A percentile compares a stretch with the other conserved stretches of the same genome.
phyloP scores from a whole-genome alignment of 2,113 vertebrate genomes.

The Rousettus leschenaultii region DNA sequence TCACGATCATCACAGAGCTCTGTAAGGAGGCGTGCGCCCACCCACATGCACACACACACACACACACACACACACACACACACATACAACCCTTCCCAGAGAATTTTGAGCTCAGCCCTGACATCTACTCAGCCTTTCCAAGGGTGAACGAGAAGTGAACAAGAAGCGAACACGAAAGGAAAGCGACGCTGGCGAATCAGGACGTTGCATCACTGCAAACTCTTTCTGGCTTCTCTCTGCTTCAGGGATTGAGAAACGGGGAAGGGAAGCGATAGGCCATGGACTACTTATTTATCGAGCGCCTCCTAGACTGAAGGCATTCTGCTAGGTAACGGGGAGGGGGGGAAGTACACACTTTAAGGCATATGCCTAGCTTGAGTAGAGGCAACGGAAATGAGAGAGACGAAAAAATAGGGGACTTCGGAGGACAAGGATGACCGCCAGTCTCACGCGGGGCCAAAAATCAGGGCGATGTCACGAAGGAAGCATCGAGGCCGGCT shows the following conservation, averaged over 20 bases:
- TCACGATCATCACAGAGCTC: background rate
- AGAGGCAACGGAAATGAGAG: background rate
- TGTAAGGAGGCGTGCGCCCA: background rate
- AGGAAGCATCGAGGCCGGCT: background rate
- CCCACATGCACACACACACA: fast-evolving
- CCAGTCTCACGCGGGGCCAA: background rate
- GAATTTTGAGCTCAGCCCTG: background rate
- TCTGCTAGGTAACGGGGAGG: background rate
- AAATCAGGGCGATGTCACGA: background rate
- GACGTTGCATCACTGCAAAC: background rate
- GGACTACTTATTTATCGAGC: background rate
- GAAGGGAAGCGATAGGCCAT: background rate
- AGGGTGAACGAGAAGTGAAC: background rate
- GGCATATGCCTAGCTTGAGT: background rate
- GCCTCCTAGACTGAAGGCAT: background rate
- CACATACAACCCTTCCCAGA: background rate
- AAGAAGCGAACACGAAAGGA: background rate
- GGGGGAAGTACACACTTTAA: background rate
- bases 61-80: background rate
- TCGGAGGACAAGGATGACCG: background rate
- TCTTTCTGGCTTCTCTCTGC: background rate
- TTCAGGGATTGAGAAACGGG: background rate
- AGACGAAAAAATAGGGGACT: background rate
- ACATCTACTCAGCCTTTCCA: background rate
- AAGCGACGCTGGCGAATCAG: background rate